Base-by-base conservation (phyloP, 2,797 vertebrate genomes). In the Neosalanx taihuensis region DNA sequence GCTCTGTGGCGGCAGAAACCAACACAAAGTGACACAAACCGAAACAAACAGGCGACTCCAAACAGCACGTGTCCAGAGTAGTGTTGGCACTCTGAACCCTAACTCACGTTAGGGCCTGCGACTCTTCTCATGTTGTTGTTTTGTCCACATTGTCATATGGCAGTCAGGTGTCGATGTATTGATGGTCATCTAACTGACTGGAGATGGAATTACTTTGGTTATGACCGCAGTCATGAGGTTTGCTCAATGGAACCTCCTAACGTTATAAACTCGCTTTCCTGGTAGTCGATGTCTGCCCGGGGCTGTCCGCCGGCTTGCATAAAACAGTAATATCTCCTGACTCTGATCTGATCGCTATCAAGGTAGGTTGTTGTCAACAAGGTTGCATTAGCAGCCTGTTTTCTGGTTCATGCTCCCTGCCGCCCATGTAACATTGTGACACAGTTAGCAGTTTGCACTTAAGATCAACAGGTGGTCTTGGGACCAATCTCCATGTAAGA, bases 331-430 rank as follows among this genome's bases (percentile, higher is more conserved):
- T 80, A 73, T 61, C 31, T 75, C 76, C 77, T 73, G 69, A 80
- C 77, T 86, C 72, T 87, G 76, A 84, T 83, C 67, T 77, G 76
- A 88, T 85, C 70, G 76, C 72, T 78, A 85, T 88, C 81, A 81
- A 7, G 49, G 65, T 83, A 78, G 77, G 75, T 31, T 13, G 26
- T 85, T 30, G 74, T 84, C 75, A 81, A 81, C 81, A 85, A 73
- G 81, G 64, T 71, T 60, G 74, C 66, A 74, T 69, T 69, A 74
- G 72, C 59, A 1, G 71, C 81, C 41, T 29, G 33, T 46, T 18
- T 41, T 33, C 35, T 33, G 57, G 12, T 37, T 58, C 15, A 37
- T 26, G n/a, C 18, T 56, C 51, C 51, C 51, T n/a, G 18, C 18
- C 3, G 61, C 29, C 76, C 6, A 72, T 49, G 80, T 78, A 61